Conservation (phyloP, 2,888 invertebrate species). For the Keiferia lycopersicella region DNA sequence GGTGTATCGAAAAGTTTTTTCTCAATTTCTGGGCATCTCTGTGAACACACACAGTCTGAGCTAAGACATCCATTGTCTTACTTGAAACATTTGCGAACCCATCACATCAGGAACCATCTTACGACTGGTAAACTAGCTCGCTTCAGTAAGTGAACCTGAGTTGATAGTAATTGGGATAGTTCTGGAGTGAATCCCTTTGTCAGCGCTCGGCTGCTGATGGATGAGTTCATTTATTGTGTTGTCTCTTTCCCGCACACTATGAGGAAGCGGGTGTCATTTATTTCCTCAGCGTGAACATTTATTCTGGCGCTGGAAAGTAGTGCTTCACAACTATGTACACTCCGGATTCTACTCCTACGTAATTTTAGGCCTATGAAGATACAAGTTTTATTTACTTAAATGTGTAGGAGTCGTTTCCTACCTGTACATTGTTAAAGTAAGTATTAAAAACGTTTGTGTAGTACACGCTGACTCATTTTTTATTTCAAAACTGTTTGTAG, state of each 20-base stretch:
- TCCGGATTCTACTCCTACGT: background rate
- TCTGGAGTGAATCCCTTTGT: background rate
- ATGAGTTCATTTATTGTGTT: background rate
- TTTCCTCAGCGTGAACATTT: background rate
- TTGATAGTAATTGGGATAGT: conserved; percentile 12
- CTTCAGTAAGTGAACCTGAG: background rate
- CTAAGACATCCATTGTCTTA: background rate
- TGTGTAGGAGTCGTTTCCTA: too few species aligned
- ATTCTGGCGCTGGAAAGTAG: background rate
- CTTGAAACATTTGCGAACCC: background rate
- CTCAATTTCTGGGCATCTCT: too few species aligned
- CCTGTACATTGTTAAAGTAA: too few species aligned
- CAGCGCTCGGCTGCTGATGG: background rate
- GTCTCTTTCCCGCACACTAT: background rate
- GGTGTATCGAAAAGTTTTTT: too few species aligned
- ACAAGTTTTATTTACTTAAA: too few species aligned
- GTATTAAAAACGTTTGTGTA: too few species aligned
- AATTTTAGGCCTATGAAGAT: background rate
- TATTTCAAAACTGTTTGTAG: too few species aligned
- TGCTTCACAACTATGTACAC: background rate
- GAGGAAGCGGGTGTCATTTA: background rate
- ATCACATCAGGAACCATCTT: background rate
- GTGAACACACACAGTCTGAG: too few species aligned
- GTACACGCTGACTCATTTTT: too few species aligned
- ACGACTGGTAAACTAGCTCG: background rate